Percentiles rank a stretch among this genome's conserved stretches.
Evolutionary conservation across 2,888 invertebrate genomes (phyloP).

Genomic region (Pseudolycoriella hygida): DNA sequence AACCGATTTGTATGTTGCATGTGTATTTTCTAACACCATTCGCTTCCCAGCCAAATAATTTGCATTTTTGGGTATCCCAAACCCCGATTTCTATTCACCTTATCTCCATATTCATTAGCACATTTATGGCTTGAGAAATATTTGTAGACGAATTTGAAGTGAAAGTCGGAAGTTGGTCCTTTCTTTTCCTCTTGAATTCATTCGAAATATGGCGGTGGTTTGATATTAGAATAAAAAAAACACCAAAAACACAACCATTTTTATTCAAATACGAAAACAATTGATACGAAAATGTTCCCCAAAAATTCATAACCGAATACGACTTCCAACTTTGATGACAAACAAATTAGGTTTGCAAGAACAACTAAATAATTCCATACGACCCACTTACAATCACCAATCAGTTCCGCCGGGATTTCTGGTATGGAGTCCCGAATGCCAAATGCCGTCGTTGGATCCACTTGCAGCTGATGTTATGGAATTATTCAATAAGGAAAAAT

Average conservation of each 20-base stretch:
- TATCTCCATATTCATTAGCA: too few relatives aligned
- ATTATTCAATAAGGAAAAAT: constrained; percentile 33
- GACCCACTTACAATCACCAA: constrained; percentile 2
- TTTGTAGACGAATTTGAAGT: not conserved
- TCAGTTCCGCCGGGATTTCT: constrained; percentile 22
- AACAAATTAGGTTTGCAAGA: not conserved
- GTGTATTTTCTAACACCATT: not conserved
- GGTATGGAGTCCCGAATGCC: constrained; percentile 39
- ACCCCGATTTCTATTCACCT: too few relatives aligned
- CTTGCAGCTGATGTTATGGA: constrained; percentile 35
- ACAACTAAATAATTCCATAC: not conserved
- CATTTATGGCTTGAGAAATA: not conserved
- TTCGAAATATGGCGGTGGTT: too few relatives aligned
- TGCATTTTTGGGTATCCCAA: too few relatives aligned
- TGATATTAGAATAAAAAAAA: too few relatives aligned
- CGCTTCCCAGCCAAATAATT: too few relatives aligned
- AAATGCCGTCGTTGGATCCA: constrained; percentile 41
- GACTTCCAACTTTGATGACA: too few relatives aligned
- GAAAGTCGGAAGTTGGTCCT: constrained; percentile 5
- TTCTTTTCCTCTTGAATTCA: not conserved
- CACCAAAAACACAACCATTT: too few relatives aligned
- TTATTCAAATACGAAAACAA: not conserved
- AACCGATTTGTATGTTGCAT: not conserved
- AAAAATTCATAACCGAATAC: not conserved
- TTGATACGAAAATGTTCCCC: not conserved